Conservation (phyloP, 2,888 invertebrate genomes). For the Coleophora deauratella region DNA sequence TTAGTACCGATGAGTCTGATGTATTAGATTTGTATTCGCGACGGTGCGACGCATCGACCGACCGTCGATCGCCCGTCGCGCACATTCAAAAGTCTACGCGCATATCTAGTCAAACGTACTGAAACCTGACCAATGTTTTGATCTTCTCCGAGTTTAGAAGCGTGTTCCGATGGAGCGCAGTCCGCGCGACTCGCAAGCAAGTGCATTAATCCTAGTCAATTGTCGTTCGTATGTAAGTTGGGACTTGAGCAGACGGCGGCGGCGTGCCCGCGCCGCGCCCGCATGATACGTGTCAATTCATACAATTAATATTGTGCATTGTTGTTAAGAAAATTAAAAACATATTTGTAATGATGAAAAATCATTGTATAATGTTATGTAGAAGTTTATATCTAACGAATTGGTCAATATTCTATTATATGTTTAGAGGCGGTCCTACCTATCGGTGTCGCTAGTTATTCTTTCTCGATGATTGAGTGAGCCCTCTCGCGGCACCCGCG, state of each 20-base stretch:
- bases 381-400: conserved; percentile 58
- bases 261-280: conserved; percentile 16
- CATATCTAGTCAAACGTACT: conserved; percentile 66
- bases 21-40: conserved; percentile 53
- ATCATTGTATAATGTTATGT: conserved; percentile 62
- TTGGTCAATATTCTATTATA: conserved; percentile 25
- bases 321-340: conserved; percentile 59
- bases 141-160: conserved; percentile 42
- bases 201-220: conserved; percentile 70
- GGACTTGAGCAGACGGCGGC: conserved; percentile 6
- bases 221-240: conserved; percentile 64
- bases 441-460: conserved; percentile 21
- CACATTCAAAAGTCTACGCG: conserved; percentile 36
- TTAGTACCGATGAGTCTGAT: conserved; percentile 56
- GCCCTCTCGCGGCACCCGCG: too few species aligned
- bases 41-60: conserved; percentile 30
- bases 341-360: conserved; percentile 58
- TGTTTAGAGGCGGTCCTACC: conserved; percentile 25
- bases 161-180: conserved; percentile 41
- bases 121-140: conserved; percentile 62
- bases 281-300: conserved; percentile 68
- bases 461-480: too few species aligned
- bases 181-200: conserved; percentile 29
- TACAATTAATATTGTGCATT: conserved; percentile 67
- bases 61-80: conserved; percentile 25